Evolutionary conservation across 2,113 vertebrate species (phyloP).

Genomic region (Tor tambroides): DNA sequence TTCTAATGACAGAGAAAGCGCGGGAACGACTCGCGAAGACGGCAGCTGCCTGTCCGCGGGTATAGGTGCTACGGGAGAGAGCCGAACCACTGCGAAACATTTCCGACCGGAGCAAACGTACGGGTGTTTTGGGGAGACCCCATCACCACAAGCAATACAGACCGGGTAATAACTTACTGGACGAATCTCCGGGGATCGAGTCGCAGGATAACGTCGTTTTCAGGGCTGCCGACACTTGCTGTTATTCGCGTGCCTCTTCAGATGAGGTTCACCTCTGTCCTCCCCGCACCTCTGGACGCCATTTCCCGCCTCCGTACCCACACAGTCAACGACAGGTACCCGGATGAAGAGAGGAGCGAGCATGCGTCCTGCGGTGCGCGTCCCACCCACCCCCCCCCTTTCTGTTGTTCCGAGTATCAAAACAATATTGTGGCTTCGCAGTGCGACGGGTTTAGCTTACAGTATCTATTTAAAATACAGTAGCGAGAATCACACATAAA

Average conservation of each 20-base stretch:
- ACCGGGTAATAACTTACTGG: constrained; percentile 66
- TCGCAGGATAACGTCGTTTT: constrained; percentile 47
- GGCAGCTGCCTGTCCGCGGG: background rate
- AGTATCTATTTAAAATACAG: background rate
- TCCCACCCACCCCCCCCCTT: constrained; percentile 28
- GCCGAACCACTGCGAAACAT: constrained; percentile 31
- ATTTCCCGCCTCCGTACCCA: constrained; percentile 94
- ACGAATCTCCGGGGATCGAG: constrained; percentile 62
- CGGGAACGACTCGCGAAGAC: constrained; percentile 9
- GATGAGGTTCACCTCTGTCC: constrained; percentile 70
- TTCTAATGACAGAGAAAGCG: constrained; percentile 8
- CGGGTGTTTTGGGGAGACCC: background rate
- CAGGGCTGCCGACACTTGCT: constrained; percentile 53
- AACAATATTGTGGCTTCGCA: constrained; percentile 18
- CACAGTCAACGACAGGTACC: constrained; percentile 81
- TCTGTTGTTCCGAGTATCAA: constrained; percentile 16
- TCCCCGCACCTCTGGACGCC: constrained; percentile 88
- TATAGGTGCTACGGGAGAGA: background rate
- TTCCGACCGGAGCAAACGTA: background rate
- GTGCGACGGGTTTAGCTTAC: background rate
- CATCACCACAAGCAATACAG: background rate
- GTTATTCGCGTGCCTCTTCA: constrained; percentile 64
- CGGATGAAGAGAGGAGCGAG: constrained; percentile 74
- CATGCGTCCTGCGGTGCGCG: constrained; percentile 24
- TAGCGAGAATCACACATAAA: background rate